Percentiles rank a stretch among this genome's conserved stretches.
These are phyloP conservation scores for Rhodophaea formosa DNA, from an alignment of 2,888 invertebrate genomes.

Conservation along the genomic window DNA sequence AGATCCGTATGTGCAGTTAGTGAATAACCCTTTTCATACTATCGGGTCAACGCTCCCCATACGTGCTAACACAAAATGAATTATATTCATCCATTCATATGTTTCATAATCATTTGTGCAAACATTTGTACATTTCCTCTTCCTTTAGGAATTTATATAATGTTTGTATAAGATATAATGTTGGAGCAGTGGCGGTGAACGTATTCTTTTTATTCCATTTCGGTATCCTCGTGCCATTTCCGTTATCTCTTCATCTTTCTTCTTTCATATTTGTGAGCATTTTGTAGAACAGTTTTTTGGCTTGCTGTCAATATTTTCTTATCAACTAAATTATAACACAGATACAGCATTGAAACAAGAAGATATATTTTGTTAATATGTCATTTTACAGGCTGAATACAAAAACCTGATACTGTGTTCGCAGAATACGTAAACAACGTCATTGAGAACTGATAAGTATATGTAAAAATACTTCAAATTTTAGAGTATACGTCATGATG, in stretches of 20 bases:
- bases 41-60: conserved; percentile 14
- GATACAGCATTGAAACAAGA: no score
- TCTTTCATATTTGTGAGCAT: neutral
- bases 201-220: neutral
- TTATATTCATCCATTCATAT: neutral
- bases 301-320: no score
- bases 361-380: no score
- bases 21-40: neutral
- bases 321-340: no score
- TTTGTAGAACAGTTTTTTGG: neutral
- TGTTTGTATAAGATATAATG: neutral
- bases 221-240: neutral
- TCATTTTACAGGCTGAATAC: no score
- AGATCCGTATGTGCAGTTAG: neutral
- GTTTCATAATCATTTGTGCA: neutral
- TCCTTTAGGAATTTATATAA: conserved; percentile 3
- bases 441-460: no score
- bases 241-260: neutral
- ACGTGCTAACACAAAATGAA: conserved; percentile 3
- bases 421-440: no score
- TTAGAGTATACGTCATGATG: no score
- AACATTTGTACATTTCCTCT: conserved; percentile 9
- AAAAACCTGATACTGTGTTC: no score
- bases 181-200: neutral
- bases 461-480: no score